Percentiles rank a stretch among this genome's conserved stretches.
phyloP scores from a whole-genome alignment of 2,113 vertebrate genomes.

The Gambusia affinis region DNA sequence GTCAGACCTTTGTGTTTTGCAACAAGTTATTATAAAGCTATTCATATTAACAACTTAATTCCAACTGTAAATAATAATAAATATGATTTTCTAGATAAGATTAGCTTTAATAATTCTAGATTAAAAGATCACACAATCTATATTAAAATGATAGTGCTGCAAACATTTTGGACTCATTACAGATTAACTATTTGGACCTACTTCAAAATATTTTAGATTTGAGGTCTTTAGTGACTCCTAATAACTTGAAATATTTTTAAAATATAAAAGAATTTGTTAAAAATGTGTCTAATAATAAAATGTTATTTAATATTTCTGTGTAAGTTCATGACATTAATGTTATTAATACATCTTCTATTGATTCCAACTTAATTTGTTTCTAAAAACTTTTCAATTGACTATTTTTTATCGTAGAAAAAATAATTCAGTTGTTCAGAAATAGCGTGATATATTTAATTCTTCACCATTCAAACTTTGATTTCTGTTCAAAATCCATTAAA shows the following conservation, averaged over 20 bases:
- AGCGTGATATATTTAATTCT: neutral
- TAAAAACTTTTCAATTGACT: no score
- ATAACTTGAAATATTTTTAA: neutral
- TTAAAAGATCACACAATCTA: neutral
- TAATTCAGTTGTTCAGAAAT: no score
- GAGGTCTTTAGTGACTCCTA: neutral
- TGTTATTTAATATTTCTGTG: neutral
- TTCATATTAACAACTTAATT: neutral
- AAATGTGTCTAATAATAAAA: neutral
- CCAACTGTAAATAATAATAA: neutral
- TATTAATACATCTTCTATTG: no score
- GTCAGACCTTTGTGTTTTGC: no score
- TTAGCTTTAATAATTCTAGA: neutral
- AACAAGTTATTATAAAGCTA: no score
- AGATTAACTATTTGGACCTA: neutral
- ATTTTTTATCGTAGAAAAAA: no score
- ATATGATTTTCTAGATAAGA: neutral
- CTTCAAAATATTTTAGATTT: neutral
- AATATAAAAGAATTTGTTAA: neutral
- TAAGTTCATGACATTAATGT: neutral
- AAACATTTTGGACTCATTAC: neutral
- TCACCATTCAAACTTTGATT: neutral
- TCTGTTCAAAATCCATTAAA: neutral
- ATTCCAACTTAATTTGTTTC: neutral
- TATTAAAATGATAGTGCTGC: neutral